A percentile compares a stretch with the other conserved stretches of the same genome.
Evolutionary conservation across 2,888 invertebrate genomes (phyloP).

Genomic region (Hymenopus coronatus): DNA sequence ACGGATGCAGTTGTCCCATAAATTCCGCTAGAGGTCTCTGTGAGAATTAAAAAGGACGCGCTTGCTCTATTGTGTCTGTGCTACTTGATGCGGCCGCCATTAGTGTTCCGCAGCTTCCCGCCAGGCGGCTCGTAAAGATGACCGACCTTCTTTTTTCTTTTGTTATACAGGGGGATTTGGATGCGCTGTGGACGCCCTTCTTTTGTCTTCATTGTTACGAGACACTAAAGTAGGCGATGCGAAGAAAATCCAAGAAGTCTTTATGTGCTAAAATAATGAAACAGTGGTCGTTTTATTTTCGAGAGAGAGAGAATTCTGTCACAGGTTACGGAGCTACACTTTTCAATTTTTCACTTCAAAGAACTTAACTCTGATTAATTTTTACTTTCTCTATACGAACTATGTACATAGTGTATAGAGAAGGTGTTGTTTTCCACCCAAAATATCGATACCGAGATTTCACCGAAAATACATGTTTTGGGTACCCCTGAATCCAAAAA

Average conservation of each 20-base stretch:
- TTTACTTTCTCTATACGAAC: no score
- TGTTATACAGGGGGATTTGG: neutral
- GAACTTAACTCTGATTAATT: no score
- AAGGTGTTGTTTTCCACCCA: no score
- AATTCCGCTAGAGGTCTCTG: neutral
- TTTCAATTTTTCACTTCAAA: no score
- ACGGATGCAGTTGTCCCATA: neutral
- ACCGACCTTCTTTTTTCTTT: neutral
- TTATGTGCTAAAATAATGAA: neutral
- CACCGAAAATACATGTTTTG: no score
- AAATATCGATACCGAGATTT: no score
- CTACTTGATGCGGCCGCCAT: neutral
- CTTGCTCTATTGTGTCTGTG: neutral
- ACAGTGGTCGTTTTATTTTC: neutral
- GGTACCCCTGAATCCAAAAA: no score
- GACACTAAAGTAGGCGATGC: neutral
- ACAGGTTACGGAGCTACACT: no score
- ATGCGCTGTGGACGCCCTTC: neutral
- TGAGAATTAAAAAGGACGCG: neutral
- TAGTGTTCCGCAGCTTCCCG: neutral
- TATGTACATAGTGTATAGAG: no score
- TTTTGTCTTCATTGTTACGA: slow-evolving; percentile 15
- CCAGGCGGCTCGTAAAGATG: neutral
- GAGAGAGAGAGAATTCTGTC: no score
- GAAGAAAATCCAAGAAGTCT: neutral